Evolutionary conservation across 1,140 invertebrate genomes (phyloP).

Genomic region (Metopolophium dirhodum): DNA sequence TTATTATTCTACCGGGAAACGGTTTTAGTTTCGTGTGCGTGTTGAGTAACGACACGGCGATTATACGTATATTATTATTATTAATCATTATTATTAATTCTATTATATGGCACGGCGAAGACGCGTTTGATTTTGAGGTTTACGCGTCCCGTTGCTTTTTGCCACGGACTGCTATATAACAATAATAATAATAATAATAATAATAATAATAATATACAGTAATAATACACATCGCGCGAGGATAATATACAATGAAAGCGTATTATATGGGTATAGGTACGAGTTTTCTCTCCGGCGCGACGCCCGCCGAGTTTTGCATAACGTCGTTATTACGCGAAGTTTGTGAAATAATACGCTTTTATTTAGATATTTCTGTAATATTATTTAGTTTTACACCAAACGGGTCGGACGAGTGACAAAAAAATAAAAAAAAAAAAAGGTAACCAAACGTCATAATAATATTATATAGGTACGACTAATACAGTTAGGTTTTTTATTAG

Average conservation of each 20-base stretch:
- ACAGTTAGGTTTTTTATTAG: slow-evolving; percentile 36
- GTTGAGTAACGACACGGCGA: background rate
- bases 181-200: background rate
- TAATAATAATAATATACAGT: background rate
- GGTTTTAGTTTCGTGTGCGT: background rate
- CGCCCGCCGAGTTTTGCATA: slow-evolving; percentile 9
- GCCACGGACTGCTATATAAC: background rate
- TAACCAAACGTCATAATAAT: background rate
- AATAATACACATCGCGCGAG: background rate
- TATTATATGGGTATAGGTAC: background rate
- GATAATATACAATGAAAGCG: background rate
- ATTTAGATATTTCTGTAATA: background rate
- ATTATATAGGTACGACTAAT: background rate
- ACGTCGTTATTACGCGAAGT: slow-evolving; percentile 6
- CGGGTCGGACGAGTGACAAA: background rate
- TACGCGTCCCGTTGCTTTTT: background rate
- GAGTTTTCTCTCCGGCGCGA: background rate
- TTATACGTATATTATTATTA: background rate
- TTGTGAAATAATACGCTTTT: background rate
- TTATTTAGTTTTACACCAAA: background rate
- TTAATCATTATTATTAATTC: background rate
- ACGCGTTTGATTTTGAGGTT: background rate
- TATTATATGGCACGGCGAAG: background rate
- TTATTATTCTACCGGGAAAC: background rate
- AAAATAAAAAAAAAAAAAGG: background rate